Evolutionary conservation across 2,113 vertebrate species (phyloP).

Genomic region (Sitta europaea): DNA sequence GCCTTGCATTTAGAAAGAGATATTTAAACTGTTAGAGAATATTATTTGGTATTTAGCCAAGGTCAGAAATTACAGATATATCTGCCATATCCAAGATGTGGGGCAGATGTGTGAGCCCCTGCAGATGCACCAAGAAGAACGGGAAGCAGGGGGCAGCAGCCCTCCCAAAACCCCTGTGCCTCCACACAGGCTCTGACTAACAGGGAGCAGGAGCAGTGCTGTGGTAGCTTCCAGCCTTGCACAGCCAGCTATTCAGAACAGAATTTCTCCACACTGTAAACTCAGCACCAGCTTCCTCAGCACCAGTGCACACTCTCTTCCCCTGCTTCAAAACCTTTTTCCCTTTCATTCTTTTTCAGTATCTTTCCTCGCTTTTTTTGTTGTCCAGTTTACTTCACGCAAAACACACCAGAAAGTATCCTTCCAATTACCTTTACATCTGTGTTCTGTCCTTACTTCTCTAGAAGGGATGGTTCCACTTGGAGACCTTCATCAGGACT

Average conservation of each 20-base stretch:
- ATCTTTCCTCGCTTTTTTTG: neutral
- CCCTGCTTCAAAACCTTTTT: neutral
- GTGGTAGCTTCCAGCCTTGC: neutral
- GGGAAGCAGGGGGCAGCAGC: neutral
- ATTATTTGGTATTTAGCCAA: neutral
- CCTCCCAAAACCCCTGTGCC: neutral
- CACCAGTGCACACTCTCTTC: neutral
- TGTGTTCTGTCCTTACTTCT: neutral
- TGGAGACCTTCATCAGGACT: neutral
- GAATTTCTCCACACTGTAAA: neutral
- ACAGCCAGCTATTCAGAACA: neutral
- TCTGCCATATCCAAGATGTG: rapidly evolving
- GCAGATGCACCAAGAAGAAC: neutral
- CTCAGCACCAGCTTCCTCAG: neutral
- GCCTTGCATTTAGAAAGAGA: neutral
- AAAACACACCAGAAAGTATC: neutral
- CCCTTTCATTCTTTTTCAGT: neutral
- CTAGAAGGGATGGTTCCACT: neutral
- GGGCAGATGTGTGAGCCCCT: rapidly evolving
- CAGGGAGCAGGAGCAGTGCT: neutral
- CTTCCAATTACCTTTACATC: neutral
- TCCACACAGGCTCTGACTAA: neutral
- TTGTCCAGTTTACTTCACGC: neutral
- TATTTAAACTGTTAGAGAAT: neutral
- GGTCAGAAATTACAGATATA: neutral